These are phyloP conservation scores for Heliothis peltigera DNA, from an alignment of 2,888 invertebrate genomes.

Conservation along the genomic window DNA sequence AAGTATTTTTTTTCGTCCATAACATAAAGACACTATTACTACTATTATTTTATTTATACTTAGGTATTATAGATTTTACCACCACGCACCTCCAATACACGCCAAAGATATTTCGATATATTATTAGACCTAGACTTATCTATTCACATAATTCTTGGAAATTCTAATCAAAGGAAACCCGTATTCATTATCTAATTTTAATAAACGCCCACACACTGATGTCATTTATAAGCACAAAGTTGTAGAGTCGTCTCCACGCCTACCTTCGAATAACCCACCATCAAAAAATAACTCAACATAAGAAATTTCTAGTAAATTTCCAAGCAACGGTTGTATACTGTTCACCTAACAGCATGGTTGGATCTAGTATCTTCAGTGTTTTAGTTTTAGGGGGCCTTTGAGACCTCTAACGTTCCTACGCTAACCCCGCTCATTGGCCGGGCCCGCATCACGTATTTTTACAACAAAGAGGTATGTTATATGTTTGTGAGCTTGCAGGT, in stretches of 20 bases:
- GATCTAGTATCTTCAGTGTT: constrained; percentile 47
- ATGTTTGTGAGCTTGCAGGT: constrained; percentile 36
- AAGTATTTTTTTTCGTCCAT: no score
- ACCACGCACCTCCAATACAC: no score
- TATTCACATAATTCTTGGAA: background rate
- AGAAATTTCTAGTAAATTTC: constrained; percentile 30
- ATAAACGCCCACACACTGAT: constrained; percentile 6
- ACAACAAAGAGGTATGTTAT: constrained; percentile 47
- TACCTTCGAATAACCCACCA: constrained; percentile 4
- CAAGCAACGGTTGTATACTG: constrained; percentile 26
- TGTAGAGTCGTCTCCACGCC: constrained; percentile 6
- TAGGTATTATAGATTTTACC: no score
- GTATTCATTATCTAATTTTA: background rate
- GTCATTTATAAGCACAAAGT: background rate
- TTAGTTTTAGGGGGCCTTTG: constrained; percentile 54
- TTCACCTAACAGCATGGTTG: constrained; percentile 42
- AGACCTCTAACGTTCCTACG: constrained; percentile 54
- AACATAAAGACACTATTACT: no score
- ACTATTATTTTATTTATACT: no score
- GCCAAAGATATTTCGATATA: no score
- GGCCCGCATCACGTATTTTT: constrained; percentile 46
- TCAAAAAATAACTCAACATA: constrained; percentile 13
- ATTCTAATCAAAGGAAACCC: background rate
- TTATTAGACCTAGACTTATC: no score
- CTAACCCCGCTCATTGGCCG: constrained; percentile 48